phyloP scores from a whole-genome alignment of 2,797 vertebrate genomes.

The Neoniphon sammara region DNA sequence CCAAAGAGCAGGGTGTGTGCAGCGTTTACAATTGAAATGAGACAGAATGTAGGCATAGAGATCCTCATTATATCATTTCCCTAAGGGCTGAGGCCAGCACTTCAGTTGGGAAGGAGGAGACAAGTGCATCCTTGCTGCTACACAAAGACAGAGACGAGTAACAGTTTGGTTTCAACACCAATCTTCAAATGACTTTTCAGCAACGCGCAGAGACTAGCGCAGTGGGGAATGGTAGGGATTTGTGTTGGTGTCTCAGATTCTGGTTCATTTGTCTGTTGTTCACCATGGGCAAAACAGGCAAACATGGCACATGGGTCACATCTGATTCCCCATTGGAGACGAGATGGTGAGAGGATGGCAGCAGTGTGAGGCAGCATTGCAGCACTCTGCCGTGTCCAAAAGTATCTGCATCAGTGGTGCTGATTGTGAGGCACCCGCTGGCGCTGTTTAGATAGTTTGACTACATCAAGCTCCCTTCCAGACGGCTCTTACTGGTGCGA shows the following conservation, averaged over 20 bases:
- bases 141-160: conserved; percentile 60
- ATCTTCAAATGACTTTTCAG: conserved; percentile 68
- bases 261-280: conserved; percentile 74
- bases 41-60: conserved; percentile 79
- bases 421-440: conserved; percentile 81
- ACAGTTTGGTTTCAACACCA: conserved; percentile 70
- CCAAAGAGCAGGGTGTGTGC: conserved; percentile 79
- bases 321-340: conserved; percentile 77
- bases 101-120: conserved; percentile 67
- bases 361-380: conserved; percentile 71
- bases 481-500: conserved; percentile 83
- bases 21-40: conserved; percentile 85
- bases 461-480: conserved; percentile 83
- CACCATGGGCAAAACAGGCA: conserved; percentile 77
- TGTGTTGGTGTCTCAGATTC: conserved; percentile 64
- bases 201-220: conserved; percentile 40
- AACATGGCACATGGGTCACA: conserved; percentile 76
- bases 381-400: conserved; percentile 77
- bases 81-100: conserved; percentile 76
- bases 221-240: conserved; percentile 28
- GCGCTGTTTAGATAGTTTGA: conserved; percentile 86
- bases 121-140: conserved; percentile 60
- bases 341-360: conserved; percentile 75
- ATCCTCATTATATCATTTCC: conserved; percentile 84
- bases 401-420: conserved; percentile 79